These are phyloP conservation scores for Lepus oiostolus DNA, from an alignment of 2,797 vertebrate genomes.

Conservation along the genomic window DNA sequence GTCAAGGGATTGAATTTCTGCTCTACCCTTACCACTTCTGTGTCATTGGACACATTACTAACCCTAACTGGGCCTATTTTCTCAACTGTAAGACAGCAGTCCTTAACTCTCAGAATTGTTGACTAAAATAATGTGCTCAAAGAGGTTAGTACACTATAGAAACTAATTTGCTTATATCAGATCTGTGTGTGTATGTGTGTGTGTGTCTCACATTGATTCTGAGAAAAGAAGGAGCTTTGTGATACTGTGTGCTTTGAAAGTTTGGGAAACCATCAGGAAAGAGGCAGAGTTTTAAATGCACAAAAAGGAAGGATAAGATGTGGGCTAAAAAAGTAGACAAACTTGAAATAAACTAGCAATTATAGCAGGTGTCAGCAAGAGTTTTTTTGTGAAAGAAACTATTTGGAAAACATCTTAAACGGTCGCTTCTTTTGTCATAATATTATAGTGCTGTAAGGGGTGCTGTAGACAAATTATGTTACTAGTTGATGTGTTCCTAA, in stretches of 20 bases:
- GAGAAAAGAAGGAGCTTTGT: conserved; percentile 31
- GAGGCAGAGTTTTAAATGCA: conserved; percentile 45
- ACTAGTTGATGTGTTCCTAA: neutral
- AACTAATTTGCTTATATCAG: neutral
- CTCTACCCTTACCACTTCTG: neutral
- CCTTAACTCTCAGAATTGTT: conserved; percentile 3
- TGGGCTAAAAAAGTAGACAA: neutral
- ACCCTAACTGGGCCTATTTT: conserved; percentile 13
- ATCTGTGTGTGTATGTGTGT: neutral
- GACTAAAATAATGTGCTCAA: conserved; percentile 52
- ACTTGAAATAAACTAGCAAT: neutral
- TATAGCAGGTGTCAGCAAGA: neutral
- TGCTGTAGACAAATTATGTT: neutral
- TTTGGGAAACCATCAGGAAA: conserved; percentile 27
- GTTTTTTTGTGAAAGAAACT: neutral
- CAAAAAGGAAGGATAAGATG: neutral
- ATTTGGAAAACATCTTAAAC: neutral
- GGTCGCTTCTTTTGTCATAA: neutral
- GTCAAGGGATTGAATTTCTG: conserved; percentile 44
- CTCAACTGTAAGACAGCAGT: neutral
- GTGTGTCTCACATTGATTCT: neutral
- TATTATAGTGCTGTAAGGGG: neutral
- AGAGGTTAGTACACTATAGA: neutral
- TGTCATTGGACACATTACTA: conserved; percentile 18
- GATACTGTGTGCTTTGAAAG: neutral